Conservation (phyloP, 2,888 invertebrate species). For the Brachypterus glaber region DNA sequence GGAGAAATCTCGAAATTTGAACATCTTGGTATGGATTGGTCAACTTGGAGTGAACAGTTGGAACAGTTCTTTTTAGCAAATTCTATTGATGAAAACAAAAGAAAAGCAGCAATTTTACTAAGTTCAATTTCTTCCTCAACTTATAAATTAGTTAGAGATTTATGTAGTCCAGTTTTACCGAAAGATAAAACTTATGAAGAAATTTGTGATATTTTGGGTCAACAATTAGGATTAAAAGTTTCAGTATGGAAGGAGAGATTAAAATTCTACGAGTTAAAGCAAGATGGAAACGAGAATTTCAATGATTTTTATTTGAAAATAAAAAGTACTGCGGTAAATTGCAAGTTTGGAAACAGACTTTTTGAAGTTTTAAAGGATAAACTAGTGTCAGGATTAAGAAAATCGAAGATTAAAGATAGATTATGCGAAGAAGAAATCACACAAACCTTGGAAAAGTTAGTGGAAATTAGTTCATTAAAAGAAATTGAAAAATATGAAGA, state of each 20-base stretch:
- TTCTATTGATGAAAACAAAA: too few relatives aligned
- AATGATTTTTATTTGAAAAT: slow-evolving; percentile 12
- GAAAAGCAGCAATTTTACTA: too few relatives aligned
- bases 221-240: slow-evolving; percentile 11
- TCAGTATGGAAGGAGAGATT: slow-evolving; percentile 14
- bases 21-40: too few relatives aligned
- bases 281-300: slow-evolving; percentile 10
- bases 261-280: slow-evolving; percentile 14
- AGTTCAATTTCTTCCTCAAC: too few relatives aligned
- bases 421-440: slow-evolving; percentile 16
- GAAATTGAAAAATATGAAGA: too few relatives aligned
- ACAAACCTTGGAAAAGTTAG: slow-evolving; percentile 3
- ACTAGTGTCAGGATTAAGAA: slow-evolving; percentile 13
- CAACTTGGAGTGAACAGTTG: too few relatives aligned
- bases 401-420: slow-evolving; percentile 12
- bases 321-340: slow-evolving; percentile 14
- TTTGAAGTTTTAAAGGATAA: slow-evolving; percentile 12
- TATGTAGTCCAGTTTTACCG: too few relatives aligned
- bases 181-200: too few relatives aligned
- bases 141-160: too few relatives aligned
- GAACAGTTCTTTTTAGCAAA: too few relatives aligned
- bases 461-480: too few relatives aligned
- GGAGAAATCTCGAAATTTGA: too few relatives aligned
- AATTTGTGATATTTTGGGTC: slow-evolving; percentile 12
- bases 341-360: slow-evolving; percentile 13